Percentiles rank a stretch among this genome's conserved stretches.
These are phyloP conservation scores for Bombyx mandarina DNA, from an alignment of 1,140 invertebrate species.

Conservation along the genomic window DNA sequence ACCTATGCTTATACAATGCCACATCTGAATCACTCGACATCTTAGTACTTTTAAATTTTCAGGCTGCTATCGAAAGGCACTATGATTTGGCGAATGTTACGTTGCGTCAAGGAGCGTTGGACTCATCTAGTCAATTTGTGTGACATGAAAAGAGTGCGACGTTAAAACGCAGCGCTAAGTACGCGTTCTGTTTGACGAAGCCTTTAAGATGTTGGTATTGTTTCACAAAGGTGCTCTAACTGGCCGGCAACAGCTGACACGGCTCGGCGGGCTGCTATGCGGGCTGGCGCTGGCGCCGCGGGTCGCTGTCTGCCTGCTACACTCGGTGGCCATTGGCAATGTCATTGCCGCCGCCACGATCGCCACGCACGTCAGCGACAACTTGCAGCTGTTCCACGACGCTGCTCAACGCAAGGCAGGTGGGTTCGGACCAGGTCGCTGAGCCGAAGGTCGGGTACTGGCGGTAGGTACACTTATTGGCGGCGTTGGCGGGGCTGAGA, in stretches of 20 bases:
- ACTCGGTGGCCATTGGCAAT: constrained; percentile 69
- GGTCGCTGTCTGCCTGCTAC: constrained; percentile 71
- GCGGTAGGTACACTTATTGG: not conserved
- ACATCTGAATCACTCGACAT: no score
- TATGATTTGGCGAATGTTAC: no score
- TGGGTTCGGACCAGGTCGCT: constrained; percentile 11
- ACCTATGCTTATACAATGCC: no score
- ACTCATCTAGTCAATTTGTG: no score
- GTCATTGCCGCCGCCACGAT: constrained; percentile 27
- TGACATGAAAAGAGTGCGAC: no score
- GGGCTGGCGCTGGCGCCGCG: constrained; percentile 71
- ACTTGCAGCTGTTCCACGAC: constrained; percentile 41
- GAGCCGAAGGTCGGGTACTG: not conserved
- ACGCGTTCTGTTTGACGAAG: no score
- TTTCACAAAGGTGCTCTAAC: constrained; percentile 67
- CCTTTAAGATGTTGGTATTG: not conserved
- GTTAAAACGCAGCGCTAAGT: no score
- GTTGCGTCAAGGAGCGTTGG: no score
- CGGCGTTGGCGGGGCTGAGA: no score
- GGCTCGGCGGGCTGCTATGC: constrained; percentile 70
- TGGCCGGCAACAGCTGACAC: constrained; percentile 67
- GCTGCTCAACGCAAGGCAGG: constrained; percentile 40
- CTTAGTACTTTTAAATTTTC: no score
- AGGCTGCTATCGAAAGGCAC: no score
- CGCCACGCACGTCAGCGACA: constrained; percentile 34